Evolutionary conservation across 2,113 vertebrate genomes (phyloP).

Genomic region (Notarius lentiginosus): DNA sequence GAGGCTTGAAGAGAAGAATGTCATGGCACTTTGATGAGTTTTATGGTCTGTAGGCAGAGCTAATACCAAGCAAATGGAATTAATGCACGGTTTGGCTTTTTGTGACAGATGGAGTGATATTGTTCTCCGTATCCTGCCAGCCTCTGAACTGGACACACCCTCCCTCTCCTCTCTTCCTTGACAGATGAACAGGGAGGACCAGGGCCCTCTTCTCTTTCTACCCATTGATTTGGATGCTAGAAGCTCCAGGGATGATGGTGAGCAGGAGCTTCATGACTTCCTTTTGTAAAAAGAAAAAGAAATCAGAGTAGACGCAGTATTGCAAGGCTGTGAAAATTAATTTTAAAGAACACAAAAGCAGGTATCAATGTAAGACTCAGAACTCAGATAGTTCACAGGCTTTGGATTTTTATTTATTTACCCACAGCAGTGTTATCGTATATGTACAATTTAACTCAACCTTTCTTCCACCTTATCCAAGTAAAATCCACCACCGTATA

Average conservation of each 20-base stretch:
- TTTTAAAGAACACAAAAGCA: not conserved
- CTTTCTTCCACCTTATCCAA: not conserved
- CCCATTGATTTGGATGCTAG: conserved; percentile 78
- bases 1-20: not conserved
- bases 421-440: too few species aligned
- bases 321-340: not conserved
- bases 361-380: too few species aligned
- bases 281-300: conserved; percentile 58
- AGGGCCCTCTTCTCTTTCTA: conserved; percentile 72
- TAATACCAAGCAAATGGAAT: conserved; percentile 63
- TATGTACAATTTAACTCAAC: not conserved
- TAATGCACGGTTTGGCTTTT: conserved; percentile 66
- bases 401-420: not conserved
- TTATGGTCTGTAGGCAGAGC: conserved; percentile 37
- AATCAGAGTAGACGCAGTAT: conserved; percentile 42
- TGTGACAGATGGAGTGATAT: conserved; percentile 80
- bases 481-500: not conserved
- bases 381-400: not conserved
- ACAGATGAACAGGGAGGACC: conserved; percentile 79
- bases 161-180: conserved; percentile 70
- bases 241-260: conserved; percentile 69
- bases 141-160: conserved; percentile 64
- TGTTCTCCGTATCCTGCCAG: conserved; percentile 58
- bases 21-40: conserved; percentile 33
- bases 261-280: conserved; percentile 59